These are phyloP conservation scores for Nesogale talazaci DNA, from an alignment of 2,113 vertebrate genomes.

Conservation along the genomic window DNA sequence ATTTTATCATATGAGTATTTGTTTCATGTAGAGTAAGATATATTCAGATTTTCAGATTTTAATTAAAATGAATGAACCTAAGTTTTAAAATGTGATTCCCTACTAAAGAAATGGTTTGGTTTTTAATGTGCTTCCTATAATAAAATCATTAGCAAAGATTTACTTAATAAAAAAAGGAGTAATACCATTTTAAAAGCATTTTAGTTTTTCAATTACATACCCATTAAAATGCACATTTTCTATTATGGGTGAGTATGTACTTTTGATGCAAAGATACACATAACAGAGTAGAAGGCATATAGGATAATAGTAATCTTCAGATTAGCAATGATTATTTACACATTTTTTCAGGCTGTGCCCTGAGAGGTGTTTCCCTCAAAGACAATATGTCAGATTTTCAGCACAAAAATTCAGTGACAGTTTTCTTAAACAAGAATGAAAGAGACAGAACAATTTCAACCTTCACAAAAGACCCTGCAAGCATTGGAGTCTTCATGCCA, in stretches of 20 bases:
- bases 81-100: conserved; percentile 32
- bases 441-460: no score
- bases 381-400: no score
- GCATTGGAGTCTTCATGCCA: no score
- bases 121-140: conserved; percentile 47
- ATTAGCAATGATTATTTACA: neutral
- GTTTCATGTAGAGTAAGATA: neutral
- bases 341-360: neutral
- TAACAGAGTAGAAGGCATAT: neutral
- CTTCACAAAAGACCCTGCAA: no score
- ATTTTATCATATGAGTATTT: neutral
- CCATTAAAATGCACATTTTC: neutral
- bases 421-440: no score
- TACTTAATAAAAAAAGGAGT: conserved; percentile 45
- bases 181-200: neutral
- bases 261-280: neutral
- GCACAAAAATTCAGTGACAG: no score
- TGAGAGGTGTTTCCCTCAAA: no score
- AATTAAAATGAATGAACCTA: conserved; percentile 23
- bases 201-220: conserved; percentile 29
- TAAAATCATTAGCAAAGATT: conserved; percentile 44
- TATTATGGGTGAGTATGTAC: conserved; percentile 19
- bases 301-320: neutral
- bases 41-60: neutral
- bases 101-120: conserved; percentile 26